Evolutionary conservation across 2,113 vertebrate species (phyloP).

Genomic region (Arothron firmamentum): DNA sequence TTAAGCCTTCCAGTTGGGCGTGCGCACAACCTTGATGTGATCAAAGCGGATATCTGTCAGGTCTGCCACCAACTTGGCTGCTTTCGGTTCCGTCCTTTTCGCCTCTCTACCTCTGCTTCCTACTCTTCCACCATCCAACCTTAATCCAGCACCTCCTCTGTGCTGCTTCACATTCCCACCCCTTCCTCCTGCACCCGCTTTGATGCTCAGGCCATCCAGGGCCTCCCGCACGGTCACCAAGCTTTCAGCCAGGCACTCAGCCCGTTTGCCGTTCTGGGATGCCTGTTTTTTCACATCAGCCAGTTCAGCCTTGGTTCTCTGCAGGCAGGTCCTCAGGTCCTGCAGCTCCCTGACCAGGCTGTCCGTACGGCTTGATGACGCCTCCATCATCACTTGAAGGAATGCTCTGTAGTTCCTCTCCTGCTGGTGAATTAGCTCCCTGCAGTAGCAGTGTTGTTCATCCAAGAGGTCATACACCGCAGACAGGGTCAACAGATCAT

Average conservation of each 20-base stretch:
- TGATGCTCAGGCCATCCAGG: constrained; percentile 47
- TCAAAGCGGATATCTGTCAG: constrained; percentile 68
- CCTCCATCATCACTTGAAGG: constrained; percentile 70
- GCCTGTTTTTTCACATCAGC: constrained; percentile 55
- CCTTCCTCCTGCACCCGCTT: constrained; percentile 19
- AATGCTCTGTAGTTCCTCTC: constrained; percentile 69
- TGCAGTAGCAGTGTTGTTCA: constrained; percentile 69
- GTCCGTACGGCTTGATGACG: constrained; percentile 62
- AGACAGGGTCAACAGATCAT: constrained; percentile 58
- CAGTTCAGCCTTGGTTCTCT: constrained; percentile 55
- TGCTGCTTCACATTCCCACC: constrained; percentile 38
- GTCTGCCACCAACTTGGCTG: constrained; percentile 69
- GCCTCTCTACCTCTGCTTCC: constrained; percentile 26
- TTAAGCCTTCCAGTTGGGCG: background rate
- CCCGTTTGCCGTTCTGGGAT: constrained; percentile 45
- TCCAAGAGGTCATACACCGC: constrained; percentile 70
- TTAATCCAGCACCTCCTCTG: constrained; percentile 42
- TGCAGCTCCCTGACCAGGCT: constrained; percentile 68
- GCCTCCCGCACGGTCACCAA: constrained; percentile 62
- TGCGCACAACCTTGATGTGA: constrained; percentile 62
- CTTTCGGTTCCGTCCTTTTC: constrained; percentile 60
- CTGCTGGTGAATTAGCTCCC: constrained; percentile 70
- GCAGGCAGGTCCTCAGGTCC: constrained; percentile 62
- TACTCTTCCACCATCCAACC: constrained; percentile 46
- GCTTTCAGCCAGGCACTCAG: constrained; percentile 61